phyloP scores from a whole-genome alignment of 2,888 invertebrate genomes.

The Eupithecia centaureata region DNA sequence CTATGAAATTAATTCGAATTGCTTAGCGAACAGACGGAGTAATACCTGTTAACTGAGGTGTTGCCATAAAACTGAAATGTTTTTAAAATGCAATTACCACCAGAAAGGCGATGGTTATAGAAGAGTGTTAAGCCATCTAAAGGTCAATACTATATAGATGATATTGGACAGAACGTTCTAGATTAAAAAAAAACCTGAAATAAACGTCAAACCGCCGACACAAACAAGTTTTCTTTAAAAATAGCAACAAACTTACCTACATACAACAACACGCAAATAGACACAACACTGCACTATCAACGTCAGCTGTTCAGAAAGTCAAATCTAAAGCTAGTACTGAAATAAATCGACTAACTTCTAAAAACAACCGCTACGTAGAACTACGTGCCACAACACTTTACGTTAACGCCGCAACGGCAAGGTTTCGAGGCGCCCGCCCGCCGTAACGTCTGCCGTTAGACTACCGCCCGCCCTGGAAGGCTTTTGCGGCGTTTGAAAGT shows the following conservation, averaged over 20 bases:
- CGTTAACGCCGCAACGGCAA: slow-evolving; percentile 41
- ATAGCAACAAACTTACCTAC: slow-evolving; percentile 22
- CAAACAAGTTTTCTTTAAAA: not conserved
- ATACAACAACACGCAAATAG: slow-evolving; percentile 36
- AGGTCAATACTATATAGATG: no score
- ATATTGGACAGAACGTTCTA: no score
- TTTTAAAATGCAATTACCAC: no score
- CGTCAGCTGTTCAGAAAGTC: slow-evolving; percentile 50
- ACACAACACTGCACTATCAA: slow-evolving; percentile 49
- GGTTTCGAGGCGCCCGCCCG: slow-evolving; percentile 64
- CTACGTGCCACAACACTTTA: slow-evolving; percentile 46
- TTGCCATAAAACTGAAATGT: no score
- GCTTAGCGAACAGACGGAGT: no score
- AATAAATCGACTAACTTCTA: slow-evolving; percentile 22
- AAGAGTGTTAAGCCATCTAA: no score
- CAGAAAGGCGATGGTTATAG: no score
- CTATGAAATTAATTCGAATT: no score
- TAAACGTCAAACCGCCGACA: not conserved
- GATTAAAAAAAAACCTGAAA: not conserved
- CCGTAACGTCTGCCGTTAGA: slow-evolving; percentile 56
- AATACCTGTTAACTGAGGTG: no score
- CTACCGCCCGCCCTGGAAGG: slow-evolving; percentile 68
- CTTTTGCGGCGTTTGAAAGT: slow-evolving; percentile 41
- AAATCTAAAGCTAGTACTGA: slow-evolving; percentile 28
- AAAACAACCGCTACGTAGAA: slow-evolving; percentile 27